Conservation (phyloP, 2,113 vertebrate species). For the Dicrurus megarhynchus region DNA sequence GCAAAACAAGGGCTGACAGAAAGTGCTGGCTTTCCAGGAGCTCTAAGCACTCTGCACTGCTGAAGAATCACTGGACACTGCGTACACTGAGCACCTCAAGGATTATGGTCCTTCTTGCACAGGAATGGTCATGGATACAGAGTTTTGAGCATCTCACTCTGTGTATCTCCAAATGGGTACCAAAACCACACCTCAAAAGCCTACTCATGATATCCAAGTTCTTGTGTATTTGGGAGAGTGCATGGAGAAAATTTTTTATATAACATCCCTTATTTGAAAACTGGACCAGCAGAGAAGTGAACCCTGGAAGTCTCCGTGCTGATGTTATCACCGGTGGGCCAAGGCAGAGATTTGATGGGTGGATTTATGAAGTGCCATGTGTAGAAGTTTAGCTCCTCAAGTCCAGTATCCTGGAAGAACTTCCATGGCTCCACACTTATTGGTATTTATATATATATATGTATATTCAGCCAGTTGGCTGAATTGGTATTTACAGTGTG, state of each 20-base stretch:
- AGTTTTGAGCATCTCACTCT: not conserved
- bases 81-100: not conserved
- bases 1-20: not conserved
- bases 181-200: not conserved
- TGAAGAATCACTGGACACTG: not conserved
- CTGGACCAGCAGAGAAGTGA: not conserved
- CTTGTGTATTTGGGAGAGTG: too few species aligned
- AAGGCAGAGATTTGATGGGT: not conserved
- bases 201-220: accelerated
- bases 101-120: not conserved
- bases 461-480: not conserved
- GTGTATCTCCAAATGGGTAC: not conserved
- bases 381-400: not conserved
- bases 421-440: accelerated
- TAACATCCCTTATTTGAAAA: not conserved
- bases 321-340: too few species aligned
- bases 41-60: not conserved
- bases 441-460: not conserved
- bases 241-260: not conserved
- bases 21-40: not conserved
- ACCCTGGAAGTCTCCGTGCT: not conserved
- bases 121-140: accelerated
- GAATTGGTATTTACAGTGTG: not conserved
- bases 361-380: accelerated
- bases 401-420: not conserved